A percentile compares a stretch with the other conserved stretches of the same genome.
These are phyloP conservation scores for Julus scandinavius DNA, from an alignment of 2,888 invertebrate species.

Conservation along the genomic window DNA sequence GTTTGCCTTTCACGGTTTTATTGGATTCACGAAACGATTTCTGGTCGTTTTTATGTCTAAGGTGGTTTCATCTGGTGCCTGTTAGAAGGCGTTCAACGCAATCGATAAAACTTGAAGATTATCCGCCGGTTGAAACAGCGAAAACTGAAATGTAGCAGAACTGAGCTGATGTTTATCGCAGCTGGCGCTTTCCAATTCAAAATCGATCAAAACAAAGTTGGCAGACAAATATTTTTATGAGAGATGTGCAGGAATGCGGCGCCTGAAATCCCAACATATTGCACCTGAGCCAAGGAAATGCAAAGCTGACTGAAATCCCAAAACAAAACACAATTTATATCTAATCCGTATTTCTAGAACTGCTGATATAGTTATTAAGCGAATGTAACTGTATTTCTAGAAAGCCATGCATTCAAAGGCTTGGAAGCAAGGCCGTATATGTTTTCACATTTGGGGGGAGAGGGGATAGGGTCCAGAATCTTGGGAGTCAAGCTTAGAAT, in stretches of 20 bases:
- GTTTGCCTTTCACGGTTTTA: conserved; percentile 18
- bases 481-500: too few relatives aligned
- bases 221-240: conserved; percentile 2
- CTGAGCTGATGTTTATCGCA: conserved; percentile 18
- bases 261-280: background rate
- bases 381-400: too few relatives aligned
- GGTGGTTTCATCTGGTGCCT: conserved; percentile 4
- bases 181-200: conserved; percentile 18
- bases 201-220: conserved; percentile 18
- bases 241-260: background rate
- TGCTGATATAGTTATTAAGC: too few relatives aligned
- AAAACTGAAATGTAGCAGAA: conserved; percentile 9
- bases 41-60: background rate
- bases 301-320: background rate
- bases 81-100: background rate
- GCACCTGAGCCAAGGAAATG: background rate
- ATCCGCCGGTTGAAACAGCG: background rate
- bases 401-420: too few relatives aligned
- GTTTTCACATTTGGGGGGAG: too few relatives aligned
- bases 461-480: too few relatives aligned
- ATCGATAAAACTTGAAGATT: conserved; percentile 18
- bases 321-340: background rate
- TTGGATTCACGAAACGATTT: conserved; percentile 10
- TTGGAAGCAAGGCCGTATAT: too few relatives aligned
- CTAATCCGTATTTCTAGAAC: background rate